Percentiles rank a stretch among this genome's conserved stretches.
phyloP scores from a whole-genome alignment of 2,797 vertebrate genomes.

The Hafferia zeledoni region DNA sequence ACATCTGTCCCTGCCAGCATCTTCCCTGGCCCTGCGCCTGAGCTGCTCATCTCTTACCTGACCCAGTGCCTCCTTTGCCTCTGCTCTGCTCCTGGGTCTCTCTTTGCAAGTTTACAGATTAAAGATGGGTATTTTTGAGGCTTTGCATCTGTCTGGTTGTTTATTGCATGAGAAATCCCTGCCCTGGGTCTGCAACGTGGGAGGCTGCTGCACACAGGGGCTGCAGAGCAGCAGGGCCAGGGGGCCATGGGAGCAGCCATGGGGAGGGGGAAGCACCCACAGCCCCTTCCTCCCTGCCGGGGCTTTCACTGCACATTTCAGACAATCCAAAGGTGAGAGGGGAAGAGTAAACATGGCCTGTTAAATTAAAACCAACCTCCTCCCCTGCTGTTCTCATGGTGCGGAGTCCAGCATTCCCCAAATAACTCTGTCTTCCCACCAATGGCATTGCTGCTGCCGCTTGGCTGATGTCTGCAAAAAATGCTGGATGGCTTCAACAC shows the following conservation, averaged over 20 bases:
- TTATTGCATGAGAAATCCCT: constrained; percentile 24
- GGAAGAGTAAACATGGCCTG: constrained; percentile 58
- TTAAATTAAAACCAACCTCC: constrained; percentile 73
- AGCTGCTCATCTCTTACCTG: background rate
- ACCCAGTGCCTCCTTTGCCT: background rate
- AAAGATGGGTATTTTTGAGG: constrained; percentile 49
- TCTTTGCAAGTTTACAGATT: constrained; percentile 43
- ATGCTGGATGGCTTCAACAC: constrained; percentile 23
- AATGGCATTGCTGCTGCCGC: constrained; percentile 43
- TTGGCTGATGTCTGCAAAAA: constrained; percentile 63
- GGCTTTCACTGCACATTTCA: background rate
- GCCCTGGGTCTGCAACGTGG: background rate
- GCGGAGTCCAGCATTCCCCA: constrained; percentile 71
- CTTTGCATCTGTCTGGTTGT: background rate
- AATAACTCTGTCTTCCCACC: constrained; percentile 71
- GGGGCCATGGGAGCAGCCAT: background rate
- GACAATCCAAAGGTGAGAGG: constrained; percentile 67
- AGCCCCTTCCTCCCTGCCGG: background rate
- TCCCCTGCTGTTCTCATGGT: constrained; percentile 68
- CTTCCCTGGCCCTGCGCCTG: accelerated
- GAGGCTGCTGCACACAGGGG: background rate
- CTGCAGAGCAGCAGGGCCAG: accelerated
- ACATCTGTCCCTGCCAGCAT: background rate
- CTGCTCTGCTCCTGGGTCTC: background rate
- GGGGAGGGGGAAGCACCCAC: background rate